These are phyloP conservation scores for Narcine bancroftii DNA, from an alignment of 2,113 vertebrate genomes.

Conservation along the genomic window DNA sequence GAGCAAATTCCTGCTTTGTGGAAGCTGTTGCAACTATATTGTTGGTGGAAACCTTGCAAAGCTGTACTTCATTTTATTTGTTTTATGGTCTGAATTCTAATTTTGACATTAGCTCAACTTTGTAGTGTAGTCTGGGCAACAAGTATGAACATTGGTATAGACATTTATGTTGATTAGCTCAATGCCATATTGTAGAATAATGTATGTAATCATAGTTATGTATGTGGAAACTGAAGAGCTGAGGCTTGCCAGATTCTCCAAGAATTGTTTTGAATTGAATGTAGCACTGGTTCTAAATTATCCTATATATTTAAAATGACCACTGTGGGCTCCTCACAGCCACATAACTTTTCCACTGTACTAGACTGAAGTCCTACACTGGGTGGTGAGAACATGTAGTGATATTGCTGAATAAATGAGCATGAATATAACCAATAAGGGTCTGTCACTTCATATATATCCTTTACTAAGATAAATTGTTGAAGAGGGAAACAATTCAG, in stretches of 20 bases:
- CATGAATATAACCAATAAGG: not conserved
- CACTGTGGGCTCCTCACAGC: not conserved
- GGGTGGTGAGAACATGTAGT: not conserved
- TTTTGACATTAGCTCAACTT: not conserved
- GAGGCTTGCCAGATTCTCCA: not conserved
- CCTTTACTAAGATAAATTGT: not conserved
- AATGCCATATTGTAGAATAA: not conserved
- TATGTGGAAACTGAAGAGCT: not conserved
- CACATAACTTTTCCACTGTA: not conserved
- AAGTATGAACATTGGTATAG: not conserved
- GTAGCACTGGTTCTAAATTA: too few species aligned
- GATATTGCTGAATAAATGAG: not conserved
- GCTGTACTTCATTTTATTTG: not conserved
- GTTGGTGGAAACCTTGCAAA: not conserved
- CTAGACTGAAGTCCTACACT: not conserved
- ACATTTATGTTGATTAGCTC: not conserved
- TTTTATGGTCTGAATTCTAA: not conserved
- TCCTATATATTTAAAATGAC: not conserved
- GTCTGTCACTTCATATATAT: not conserved
- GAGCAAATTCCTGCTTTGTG: not conserved
- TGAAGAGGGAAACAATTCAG: not conserved
- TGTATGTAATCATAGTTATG: too few species aligned
- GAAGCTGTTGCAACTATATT: not conserved
- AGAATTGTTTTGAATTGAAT: too few species aligned
- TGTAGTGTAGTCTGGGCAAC: too few species aligned